Base-by-base conservation (phyloP, 2,113 vertebrate genomes). In the Phyllostomus hastatus region DNA sequence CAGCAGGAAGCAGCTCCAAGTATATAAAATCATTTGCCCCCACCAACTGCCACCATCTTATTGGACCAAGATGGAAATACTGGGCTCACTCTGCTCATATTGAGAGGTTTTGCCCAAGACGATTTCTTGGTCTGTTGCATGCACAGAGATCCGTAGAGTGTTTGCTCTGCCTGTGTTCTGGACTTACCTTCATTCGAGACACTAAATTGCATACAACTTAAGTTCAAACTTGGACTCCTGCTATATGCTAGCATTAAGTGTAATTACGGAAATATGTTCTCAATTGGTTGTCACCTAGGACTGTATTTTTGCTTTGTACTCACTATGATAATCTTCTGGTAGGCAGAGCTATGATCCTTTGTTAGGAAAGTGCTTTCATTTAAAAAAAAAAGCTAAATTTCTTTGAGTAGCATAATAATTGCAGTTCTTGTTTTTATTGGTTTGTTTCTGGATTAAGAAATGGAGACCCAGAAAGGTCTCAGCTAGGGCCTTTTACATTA, bases 371-470 rank as follows among this genome's bases (percentile, higher is more conserved):
- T 90, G 11, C 15, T 48, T 80, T 85, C 10, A 17, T 64, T 88
- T 83, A 80, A 67, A 28, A 67, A 26, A 67, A 67, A 50, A 52
- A 5, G 10, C 16, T 50, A 86, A 88, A 78, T 94, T 3, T 70
- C 7, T 70, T 7, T 64, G 26, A 87, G 24, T 72, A 31, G 24
- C n/a, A 70, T 54, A 52, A 52, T 88, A 88, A 93, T 57, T 59
- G 61, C 1, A 2, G 70, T 33, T 78, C 1, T 83, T 54, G 1
- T 33, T 94, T 81, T 46, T 89, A 15, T 73, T 33, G 43, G 15
- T 50, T 94, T 91, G n/a, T 79, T 91, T 95, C 46, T 73, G 17
- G 10, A 15, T 86, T 92, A 92, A 38, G 14, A 89, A 69, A 52
- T 52, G 59, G n/a, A 69, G 17, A 57, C 4, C 15, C 10, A 91